Conservation (phyloP, 2,113 vertebrate species). For the Nerophis lumbriciformis region DNA sequence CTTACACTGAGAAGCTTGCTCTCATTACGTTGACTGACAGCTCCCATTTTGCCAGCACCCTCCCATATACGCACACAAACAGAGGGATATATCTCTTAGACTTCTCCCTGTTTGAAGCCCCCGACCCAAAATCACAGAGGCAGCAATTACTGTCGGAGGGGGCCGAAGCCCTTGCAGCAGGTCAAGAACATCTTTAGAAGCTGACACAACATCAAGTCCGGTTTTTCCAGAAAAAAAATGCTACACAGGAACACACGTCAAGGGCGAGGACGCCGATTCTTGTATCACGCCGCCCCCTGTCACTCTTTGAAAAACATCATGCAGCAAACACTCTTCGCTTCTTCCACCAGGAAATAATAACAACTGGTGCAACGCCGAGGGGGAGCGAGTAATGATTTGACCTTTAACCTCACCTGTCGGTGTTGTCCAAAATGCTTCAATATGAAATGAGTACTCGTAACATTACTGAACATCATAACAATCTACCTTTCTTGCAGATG, state of each 20-base stretch:
- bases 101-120: conserved; percentile 55
- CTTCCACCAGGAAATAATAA: too few species aligned
- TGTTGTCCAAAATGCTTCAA: too few species aligned
- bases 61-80: conserved; percentile 35
- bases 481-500: too few species aligned
- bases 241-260: conserved; percentile 15
- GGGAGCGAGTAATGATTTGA: too few species aligned
- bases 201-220: conserved; percentile 15
- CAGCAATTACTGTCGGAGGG: conserved; percentile 60
- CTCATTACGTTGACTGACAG: conserved; percentile 70
- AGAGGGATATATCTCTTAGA: conserved; percentile 51
- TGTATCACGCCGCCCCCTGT: background rate
- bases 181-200: conserved; percentile 6
- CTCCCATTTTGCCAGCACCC: conserved; percentile 60
- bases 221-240: conserved; percentile 12
- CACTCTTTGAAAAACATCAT: background rate
- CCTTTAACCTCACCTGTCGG: too few species aligned
- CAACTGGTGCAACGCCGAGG: too few species aligned
- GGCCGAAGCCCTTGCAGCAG: conserved; percentile 23
- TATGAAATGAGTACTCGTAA: too few species aligned
- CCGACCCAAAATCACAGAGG: conserved; percentile 22
- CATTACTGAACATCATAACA: too few species aligned
- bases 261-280: background rate
- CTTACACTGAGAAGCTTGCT: conserved; percentile 50
- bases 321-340: too few species aligned